Conservation (phyloP, 2,113 vertebrate genomes). For the Chitala chitala region DNA sequence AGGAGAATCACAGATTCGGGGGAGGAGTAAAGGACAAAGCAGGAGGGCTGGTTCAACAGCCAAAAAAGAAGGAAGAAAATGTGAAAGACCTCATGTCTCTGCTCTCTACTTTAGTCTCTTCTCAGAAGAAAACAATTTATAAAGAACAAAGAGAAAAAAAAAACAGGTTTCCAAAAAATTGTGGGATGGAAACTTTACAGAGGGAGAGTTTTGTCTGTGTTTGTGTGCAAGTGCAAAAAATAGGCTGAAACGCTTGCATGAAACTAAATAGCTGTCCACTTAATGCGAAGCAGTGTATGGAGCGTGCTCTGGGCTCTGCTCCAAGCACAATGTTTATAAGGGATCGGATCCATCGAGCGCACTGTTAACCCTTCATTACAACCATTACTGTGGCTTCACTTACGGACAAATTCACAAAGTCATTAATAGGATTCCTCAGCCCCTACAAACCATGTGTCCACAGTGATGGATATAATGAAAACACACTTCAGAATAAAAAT, state of each 20-base stretch:
- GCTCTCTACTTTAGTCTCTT: too few species aligned
- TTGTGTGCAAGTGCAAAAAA: constrained; percentile 18
- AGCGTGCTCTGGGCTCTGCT: constrained; percentile 46
- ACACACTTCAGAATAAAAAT: neutral
- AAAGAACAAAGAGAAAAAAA: constrained; percentile 26
- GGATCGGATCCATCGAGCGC: constrained; percentile 53
- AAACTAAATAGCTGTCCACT: constrained; percentile 32
- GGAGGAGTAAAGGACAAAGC: neutral
- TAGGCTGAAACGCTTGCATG: constrained; percentile 31
- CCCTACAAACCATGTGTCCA: too few species aligned
- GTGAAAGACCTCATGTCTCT: constrained; percentile 13
- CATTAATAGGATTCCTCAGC: too few species aligned
- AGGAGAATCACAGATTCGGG: neutral
- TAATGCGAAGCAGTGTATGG: constrained; percentile 38
- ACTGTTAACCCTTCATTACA: constrained; percentile 23
- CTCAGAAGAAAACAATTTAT: constrained; percentile 23
- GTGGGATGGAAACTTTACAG: neutral
- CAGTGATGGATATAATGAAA: too few species aligned
- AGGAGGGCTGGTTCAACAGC: neutral
- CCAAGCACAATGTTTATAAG: constrained; percentile 64
- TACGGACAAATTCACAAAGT: neutral
- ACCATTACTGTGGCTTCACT: neutral
- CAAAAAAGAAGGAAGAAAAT: constrained; percentile 12
- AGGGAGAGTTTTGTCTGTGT: constrained; percentile 1
- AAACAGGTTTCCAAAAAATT: neutral